Percentiles rank a stretch among this genome's conserved stretches.
Evolutionary conservation across 2,888 invertebrate genomes (phyloP).

Genomic region (Oscheius sp.): DNA sequence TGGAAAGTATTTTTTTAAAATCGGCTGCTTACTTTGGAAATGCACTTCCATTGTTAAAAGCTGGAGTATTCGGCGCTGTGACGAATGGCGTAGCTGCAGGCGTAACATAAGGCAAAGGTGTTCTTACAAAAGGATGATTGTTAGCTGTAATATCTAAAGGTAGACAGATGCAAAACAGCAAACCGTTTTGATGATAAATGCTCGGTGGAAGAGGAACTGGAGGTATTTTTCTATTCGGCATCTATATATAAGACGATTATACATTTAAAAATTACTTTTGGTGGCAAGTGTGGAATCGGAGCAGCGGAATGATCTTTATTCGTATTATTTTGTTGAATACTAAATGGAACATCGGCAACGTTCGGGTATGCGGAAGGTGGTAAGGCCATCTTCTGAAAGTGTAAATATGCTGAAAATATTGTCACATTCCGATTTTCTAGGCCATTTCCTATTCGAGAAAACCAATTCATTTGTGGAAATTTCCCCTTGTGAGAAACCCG

Average conservation of each 20-base stretch:
- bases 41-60: neutral
- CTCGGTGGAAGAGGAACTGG: neutral
- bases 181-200: neutral
- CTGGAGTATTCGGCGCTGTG: constrained; percentile 2
- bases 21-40: neutral
- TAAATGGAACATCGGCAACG: neutral
- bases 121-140: neutral
- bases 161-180: neutral
- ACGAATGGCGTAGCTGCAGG: neutral
- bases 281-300: neutral
- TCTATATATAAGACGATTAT: neutral
- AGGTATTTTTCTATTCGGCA: neutral
- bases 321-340: neutral
- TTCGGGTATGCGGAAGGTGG: neutral
- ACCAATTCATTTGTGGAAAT: neutral
- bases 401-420: too few relatives aligned
- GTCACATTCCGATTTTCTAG: too few relatives aligned
- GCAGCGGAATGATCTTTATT: neutral
- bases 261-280: neutral
- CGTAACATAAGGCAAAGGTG: constrained; percentile 13
- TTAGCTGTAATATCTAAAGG: neutral
- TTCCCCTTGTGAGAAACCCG: neutral
- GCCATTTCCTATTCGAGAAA: too few relatives aligned
- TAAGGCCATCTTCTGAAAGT: neutral
- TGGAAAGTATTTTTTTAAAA: neutral